Conservation (phyloP, 2,888 invertebrate genomes). For the Pristionchus exspectatus region DNA sequence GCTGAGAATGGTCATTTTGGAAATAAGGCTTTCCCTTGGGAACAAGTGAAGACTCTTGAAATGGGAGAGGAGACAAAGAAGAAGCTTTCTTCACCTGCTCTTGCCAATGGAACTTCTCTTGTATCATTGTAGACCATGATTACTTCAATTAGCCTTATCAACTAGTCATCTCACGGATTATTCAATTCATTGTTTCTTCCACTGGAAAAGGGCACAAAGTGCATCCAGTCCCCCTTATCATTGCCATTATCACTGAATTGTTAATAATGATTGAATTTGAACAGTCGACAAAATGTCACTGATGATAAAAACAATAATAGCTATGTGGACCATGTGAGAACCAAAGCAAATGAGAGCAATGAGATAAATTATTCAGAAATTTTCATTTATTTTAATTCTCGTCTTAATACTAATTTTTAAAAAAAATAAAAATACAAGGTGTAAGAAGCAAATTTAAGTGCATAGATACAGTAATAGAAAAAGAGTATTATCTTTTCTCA, state of each 20-base stretch:
- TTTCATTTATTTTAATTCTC: no score
- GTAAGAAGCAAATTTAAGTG: no score
- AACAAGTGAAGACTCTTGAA: conserved; percentile 89
- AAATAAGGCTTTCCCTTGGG: conserved; percentile 86
- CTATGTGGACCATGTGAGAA: not conserved
- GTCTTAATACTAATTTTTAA: no score
- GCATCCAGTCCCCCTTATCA: conserved; percentile 12
- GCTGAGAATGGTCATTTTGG: conserved; percentile 72
- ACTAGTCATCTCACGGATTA: conserved; percentile 18
- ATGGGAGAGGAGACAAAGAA: conserved; percentile 12
- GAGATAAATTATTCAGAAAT: no score
- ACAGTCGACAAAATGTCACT: conserved; percentile 28
- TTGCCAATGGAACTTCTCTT: conserved; percentile 31
- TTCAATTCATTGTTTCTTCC: conserved; percentile 1
- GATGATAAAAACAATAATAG: conserved; percentile 7
- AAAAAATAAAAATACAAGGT: no score
- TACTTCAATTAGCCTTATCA: not conserved
- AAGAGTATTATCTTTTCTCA: no score
- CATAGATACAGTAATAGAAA: no score
- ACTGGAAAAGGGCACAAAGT: conserved; percentile 16
- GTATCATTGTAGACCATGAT: not conserved
- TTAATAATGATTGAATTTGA: conserved; percentile 37
- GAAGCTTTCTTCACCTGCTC: not conserved
- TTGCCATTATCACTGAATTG: conserved; percentile 39
- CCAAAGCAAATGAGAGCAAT: no score